Percentiles rank a stretch among this genome's conserved stretches.
These are phyloP conservation scores for Epicauta chinensis DNA, from an alignment of 1,140 invertebrate species.

Conservation along the genomic window DNA sequence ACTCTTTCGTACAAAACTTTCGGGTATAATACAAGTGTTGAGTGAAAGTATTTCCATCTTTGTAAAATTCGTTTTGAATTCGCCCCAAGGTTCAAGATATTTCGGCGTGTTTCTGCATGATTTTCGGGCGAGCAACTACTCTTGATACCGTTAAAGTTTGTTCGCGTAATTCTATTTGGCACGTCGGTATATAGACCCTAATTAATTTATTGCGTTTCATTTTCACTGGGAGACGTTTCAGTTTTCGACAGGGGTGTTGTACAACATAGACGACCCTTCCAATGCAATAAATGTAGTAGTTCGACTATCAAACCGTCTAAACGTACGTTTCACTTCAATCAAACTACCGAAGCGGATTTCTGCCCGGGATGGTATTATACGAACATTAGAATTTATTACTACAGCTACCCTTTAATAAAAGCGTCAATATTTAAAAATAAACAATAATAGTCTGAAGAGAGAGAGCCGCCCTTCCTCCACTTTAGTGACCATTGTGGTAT, in stretches of 20 bases:
- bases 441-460: no score
- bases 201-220: slow-evolving; percentile 31
- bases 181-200: slow-evolving; percentile 27
- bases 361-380: neutral
- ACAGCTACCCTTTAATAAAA: no score
- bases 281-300: slow-evolving; percentile 17
- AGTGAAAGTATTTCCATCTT: no score
- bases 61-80: no score
- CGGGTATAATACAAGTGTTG: no score
- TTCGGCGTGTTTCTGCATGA: no score
- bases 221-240: slow-evolving; percentile 23
- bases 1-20: no score
- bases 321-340: slow-evolving; percentile 15
- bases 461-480: neutral
- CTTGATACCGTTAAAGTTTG: no score
- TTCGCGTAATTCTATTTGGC: slow-evolving; percentile 24
- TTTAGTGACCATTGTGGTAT: slow-evolving; percentile 13
- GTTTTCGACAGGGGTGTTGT: slow-evolving; percentile 6
- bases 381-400: no score
- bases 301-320: slow-evolving; percentile 8
- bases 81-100: no score
- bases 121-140: no score
- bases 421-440: no score
- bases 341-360: slow-evolving; percentile 3
- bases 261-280: slow-evolving; percentile 4